Conservation (phyloP, 2,797 vertebrate genomes). For the Lutjanus argentimaculatus region DNA sequence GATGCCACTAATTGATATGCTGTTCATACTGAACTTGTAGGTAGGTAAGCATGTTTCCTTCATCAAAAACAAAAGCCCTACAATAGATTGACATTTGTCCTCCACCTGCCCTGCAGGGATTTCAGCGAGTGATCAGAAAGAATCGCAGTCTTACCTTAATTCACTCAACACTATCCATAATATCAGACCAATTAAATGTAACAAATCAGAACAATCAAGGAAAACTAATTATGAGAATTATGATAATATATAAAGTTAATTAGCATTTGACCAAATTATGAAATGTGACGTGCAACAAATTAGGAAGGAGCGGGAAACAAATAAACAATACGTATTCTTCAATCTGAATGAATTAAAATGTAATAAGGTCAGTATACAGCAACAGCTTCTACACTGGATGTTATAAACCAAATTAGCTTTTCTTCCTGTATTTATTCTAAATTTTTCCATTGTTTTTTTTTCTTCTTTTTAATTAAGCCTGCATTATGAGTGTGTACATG, state of each 20-base stretch:
- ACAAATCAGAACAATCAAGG: background rate
- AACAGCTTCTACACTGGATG: background rate
- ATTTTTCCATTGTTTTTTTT: too few species aligned
- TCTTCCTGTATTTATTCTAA: background rate
- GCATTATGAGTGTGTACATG: too few species aligned
- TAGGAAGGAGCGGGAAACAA: background rate
- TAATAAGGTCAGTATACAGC: background rate
- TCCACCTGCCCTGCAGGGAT: background rate
- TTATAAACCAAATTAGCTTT: background rate
- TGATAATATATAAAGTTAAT: background rate
- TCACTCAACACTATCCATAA: background rate
- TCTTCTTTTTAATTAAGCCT: background rate
- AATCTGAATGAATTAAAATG: slow-evolving; percentile 1
- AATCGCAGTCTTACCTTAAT: background rate
- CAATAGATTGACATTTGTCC: too few species aligned
- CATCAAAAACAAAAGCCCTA: background rate
- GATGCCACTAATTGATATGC: background rate
- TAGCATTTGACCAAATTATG: slow-evolving; percentile 8
- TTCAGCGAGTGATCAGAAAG: background rate
- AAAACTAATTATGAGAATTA: slow-evolving; percentile 18
- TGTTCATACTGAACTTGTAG: background rate
- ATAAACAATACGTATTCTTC: background rate
- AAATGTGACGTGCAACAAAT: background rate
- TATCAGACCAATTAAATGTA: slow-evolving; percentile 1
- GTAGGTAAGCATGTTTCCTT: background rate